These are phyloP conservation scores for Carettochelys insculpta DNA, from an alignment of 2,113 vertebrate genomes.

Conservation along the genomic window DNA sequence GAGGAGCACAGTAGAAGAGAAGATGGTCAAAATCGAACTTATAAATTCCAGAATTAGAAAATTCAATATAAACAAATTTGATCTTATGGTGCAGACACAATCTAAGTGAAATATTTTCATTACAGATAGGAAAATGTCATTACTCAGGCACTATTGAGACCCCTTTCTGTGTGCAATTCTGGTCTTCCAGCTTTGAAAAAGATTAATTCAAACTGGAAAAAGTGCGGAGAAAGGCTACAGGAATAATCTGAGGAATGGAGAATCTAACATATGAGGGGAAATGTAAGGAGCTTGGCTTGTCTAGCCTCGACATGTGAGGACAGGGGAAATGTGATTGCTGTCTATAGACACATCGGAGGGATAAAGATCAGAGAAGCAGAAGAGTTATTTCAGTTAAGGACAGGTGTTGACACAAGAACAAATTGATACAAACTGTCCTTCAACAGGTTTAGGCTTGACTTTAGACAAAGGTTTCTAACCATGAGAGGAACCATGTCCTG, in stretches of 20 bases:
- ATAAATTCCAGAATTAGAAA: too few relatives aligned
- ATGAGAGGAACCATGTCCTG: background rate
- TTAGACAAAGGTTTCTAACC: background rate
- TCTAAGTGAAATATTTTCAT: background rate
- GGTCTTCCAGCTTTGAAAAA: background rate
- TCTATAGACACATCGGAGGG: background rate
- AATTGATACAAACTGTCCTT: background rate
- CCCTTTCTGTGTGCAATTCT: background rate
- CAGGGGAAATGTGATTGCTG: background rate
- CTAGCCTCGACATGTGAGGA: background rate
- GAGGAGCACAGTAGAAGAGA: too few relatives aligned
- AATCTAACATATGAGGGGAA: background rate
- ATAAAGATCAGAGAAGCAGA: background rate
- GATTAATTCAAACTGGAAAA: background rate
- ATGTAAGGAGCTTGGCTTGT: background rate
- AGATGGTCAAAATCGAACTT: too few relatives aligned
- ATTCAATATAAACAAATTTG: too few relatives aligned
- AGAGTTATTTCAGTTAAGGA: background rate
- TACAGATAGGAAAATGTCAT: background rate
- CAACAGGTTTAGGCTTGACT: background rate
- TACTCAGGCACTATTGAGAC: background rate
- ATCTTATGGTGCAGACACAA: too few relatives aligned
- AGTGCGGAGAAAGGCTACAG: background rate
- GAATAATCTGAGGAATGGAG: background rate
- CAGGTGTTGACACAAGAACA: background rate